phyloP scores from a whole-genome alignment of 2,113 vertebrate species.

The Hemibagrus wyckioides region DNA sequence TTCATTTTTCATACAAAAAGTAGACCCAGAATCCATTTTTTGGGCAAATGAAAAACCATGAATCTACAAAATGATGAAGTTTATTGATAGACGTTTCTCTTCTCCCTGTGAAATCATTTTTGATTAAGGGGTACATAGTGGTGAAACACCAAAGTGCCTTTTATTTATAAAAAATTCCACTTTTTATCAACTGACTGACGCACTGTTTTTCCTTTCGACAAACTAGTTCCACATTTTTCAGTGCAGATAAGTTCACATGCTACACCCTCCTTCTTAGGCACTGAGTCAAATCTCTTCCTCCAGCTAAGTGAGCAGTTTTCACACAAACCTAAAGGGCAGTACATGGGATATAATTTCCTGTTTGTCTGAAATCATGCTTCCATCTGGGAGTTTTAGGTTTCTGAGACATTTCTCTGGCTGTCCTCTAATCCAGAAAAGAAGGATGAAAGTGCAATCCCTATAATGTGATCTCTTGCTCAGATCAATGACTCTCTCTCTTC shows the following conservation, averaged over 20 bases:
- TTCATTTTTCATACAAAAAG: too few species aligned
- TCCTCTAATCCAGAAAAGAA: not conserved
- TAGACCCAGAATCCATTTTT: too few species aligned
- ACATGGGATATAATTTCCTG: not conserved
- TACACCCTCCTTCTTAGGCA: not conserved
- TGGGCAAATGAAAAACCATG: too few species aligned
- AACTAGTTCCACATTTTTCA: not conserved
- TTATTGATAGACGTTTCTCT: too few species aligned
- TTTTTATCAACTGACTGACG: too few species aligned
- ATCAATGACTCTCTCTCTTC: not conserved
- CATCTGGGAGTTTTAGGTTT: not conserved
- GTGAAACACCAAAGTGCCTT: too few species aligned
- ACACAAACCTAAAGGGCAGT: not conserved
- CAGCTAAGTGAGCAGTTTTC: not conserved
- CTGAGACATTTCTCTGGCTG: not conserved
- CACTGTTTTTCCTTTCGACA: too few species aligned
- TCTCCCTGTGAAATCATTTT: too few species aligned
- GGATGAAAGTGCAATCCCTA: not conserved
- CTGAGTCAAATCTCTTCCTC: not conserved
- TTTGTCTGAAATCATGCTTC: not conserved
- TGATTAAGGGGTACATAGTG: too few species aligned
- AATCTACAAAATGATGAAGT: too few species aligned
- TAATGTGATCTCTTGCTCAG: not conserved
- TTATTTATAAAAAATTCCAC: too few species aligned
- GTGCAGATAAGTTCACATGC: not conserved